phyloP scores from a whole-genome alignment of 2,888 invertebrate species.

The Argynnis bischoffii region DNA sequence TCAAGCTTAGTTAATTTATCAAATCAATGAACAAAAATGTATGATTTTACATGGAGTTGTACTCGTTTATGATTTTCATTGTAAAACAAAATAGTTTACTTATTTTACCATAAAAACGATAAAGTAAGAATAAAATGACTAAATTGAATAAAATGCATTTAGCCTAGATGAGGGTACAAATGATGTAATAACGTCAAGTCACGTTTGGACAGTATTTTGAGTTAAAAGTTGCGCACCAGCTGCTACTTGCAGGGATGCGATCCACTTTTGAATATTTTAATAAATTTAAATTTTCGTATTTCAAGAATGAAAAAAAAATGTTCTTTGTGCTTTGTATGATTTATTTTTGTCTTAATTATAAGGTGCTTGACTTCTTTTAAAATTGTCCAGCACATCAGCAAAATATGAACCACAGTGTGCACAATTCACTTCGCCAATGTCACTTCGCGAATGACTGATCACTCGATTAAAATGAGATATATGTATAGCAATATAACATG shows the following conservation, averaged over 20 bases:
- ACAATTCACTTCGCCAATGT: too few species aligned
- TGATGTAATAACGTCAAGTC: constrained; percentile 54
- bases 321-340: not conserved
- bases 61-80: too few species aligned
- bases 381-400: too few species aligned
- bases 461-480: too few species aligned
- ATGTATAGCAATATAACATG: too few species aligned
- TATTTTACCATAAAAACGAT: not conserved
- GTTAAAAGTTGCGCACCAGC: constrained; percentile 47
- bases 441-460: too few species aligned
- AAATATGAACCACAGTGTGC: too few species aligned
- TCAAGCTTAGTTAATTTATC: too few species aligned
- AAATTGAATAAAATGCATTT: constrained; percentile 38
- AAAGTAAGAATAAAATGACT: not conserved
- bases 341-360: not conserved
- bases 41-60: too few species aligned
- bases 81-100: not conserved
- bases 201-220: constrained; percentile 62
- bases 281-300: constrained; percentile 28
- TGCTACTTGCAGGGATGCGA: constrained; percentile 43
- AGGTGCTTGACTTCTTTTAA: too few species aligned
- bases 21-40: too few species aligned
- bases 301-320: constrained; percentile 5
- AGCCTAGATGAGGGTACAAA: constrained; percentile 40
- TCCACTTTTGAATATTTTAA: constrained; percentile 43